Evolutionary conservation across 2,888 invertebrate species (phyloP).

Genomic region (Drosophila mimica): DNA sequence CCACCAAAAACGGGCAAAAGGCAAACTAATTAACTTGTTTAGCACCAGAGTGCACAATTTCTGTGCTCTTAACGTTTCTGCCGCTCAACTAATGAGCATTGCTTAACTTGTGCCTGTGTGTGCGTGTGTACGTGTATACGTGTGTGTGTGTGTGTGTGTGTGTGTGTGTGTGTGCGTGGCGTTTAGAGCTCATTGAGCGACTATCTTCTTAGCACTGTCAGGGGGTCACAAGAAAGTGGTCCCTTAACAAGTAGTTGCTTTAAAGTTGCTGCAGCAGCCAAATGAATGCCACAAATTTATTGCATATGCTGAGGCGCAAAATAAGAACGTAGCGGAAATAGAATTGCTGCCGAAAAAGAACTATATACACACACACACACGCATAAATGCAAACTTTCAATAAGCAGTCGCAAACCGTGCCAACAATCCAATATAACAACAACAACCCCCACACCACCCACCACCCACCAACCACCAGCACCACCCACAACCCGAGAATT

Average conservation of each 20-base stretch:
- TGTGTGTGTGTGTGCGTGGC: conserved; percentile 14
- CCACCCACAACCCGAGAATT: background rate
- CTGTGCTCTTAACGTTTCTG: conserved; percentile 43
- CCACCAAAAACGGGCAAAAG: conserved; percentile 53
- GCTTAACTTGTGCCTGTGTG: background rate
- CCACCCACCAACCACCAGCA: background rate
- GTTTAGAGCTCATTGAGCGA: conserved; percentile 31
- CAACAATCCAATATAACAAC: conserved; percentile 8
- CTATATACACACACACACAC: background rate
- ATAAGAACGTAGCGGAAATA: conserved; percentile 66
- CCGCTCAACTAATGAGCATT: conserved; percentile 71
- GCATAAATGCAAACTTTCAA: conserved; percentile 60
- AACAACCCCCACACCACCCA: background rate
- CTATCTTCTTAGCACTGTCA: conserved; percentile 29
- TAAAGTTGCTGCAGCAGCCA: conserved; percentile 4
- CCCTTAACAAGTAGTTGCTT: conserved; percentile 15
- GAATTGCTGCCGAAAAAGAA: conserved; percentile 43
- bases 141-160: background rate
- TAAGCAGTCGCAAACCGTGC: conserved; percentile 33
- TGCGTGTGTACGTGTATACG: conserved; percentile 1
- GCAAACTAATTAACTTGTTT: conserved; percentile 79
- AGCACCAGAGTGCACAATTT: conserved; percentile 67
- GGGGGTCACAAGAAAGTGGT: background rate
- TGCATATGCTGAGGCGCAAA: conserved; percentile 67
- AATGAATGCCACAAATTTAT: conserved; percentile 54